phyloP scores from a whole-genome alignment of 2,888 invertebrate species.

The Philopedon plagiatum region DNA sequence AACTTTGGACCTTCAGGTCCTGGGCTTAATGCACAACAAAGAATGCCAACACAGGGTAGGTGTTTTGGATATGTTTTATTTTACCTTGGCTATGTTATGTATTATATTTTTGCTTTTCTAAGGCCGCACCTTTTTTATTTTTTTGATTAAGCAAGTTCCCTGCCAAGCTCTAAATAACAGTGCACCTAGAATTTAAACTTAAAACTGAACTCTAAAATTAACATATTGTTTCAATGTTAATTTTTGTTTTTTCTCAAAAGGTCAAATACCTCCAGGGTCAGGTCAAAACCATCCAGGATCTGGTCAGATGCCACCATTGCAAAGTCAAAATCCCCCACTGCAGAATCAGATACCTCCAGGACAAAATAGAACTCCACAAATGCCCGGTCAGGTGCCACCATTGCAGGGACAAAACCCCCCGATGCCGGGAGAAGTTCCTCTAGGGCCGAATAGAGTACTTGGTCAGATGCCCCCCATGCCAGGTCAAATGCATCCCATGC shows the following conservation, averaged over 20 bases:
- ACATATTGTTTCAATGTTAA: no score
- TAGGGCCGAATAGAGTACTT: background rate
- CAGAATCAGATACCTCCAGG: no score
- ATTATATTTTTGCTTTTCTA: background rate
- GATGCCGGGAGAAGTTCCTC: background rate
- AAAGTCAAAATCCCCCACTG: background rate
- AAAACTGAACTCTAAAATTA: no score
- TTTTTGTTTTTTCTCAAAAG: no score
- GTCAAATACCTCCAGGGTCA: no score
- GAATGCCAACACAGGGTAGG: constrained; percentile 5
- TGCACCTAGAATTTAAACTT: no score
- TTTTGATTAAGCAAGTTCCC: no score
- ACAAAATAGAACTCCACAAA: constrained; percentile 8
- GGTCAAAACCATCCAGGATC: background rate
- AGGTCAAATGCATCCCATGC: constrained; percentile 13
- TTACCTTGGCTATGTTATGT: no score
- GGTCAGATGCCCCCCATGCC: constrained; percentile 12
- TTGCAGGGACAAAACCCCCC: constrained; percentile 8
- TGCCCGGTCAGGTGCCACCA: constrained; percentile 11
- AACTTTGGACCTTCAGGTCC: background rate
- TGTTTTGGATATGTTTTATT: no score
- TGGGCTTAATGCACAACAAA: background rate
- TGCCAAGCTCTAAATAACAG: no score
- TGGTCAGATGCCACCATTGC: background rate
- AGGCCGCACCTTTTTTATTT: no score